A percentile compares a stretch with the other conserved stretches of the same genome.
These are phyloP conservation scores for Eupelmus urozonus DNA, from an alignment of 2,888 invertebrate genomes.

Conservation along the genomic window DNA sequence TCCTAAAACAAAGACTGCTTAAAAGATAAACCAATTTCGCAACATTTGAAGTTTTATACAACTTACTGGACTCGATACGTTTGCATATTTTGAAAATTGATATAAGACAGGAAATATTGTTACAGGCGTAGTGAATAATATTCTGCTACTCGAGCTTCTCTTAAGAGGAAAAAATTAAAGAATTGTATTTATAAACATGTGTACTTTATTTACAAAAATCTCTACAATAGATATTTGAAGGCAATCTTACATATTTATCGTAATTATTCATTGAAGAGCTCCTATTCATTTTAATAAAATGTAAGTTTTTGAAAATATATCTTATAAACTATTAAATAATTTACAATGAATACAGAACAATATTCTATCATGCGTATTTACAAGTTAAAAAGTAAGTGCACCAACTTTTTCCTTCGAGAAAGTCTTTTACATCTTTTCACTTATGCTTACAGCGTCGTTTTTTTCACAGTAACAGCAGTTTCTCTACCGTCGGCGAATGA, in stretches of 20 bases:
- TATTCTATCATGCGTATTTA: too few species aligned
- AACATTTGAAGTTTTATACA: neutral
- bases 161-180: too few species aligned
- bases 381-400: neutral
- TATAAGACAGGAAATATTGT: slow-evolving; percentile 21
- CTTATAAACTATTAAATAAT: too few species aligned
- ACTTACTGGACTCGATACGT: neutral
- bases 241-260: too few species aligned
- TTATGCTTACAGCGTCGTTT: neutral
- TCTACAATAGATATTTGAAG: neutral
- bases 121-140: too few species aligned
- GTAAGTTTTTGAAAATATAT: too few species aligned
- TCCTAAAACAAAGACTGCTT: too few species aligned
- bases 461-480: too few species aligned
- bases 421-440: neutral
- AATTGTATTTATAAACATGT: slow-evolving; percentile 25
- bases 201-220: slow-evolving; percentile 22
- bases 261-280: neutral
- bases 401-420: neutral
- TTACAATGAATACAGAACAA: too few species aligned
- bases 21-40: neutral
- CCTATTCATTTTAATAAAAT: too few species aligned
- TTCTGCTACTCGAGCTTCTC: too few species aligned
- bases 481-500: neutral
- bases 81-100: slow-evolving; percentile 26